Conservation (phyloP, 2,113 vertebrate genomes). For the Oryzias melastigma region DNA sequence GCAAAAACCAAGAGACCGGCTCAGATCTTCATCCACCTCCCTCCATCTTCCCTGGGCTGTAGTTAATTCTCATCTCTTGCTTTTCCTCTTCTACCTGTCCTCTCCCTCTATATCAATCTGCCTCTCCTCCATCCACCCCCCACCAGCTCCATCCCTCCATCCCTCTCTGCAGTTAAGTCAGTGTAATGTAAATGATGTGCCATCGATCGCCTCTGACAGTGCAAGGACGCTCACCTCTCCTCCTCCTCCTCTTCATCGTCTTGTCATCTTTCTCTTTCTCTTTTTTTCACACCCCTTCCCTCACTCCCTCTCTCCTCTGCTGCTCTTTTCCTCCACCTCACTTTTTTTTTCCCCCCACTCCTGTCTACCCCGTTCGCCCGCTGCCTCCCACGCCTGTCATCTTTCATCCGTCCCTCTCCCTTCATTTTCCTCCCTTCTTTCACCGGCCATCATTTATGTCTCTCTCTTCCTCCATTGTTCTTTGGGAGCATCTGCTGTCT, state of each 20-base stretch:
- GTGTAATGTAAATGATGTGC: constrained; percentile 78
- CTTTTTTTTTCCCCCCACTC: constrained; percentile 40
- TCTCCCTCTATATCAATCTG: constrained; percentile 41
- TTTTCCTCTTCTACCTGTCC: constrained; percentile 40
- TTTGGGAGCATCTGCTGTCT: constrained; percentile 58
- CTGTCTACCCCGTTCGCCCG: constrained; percentile 31
- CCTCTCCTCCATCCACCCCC: constrained; percentile 13
- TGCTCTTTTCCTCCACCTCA: constrained; percentile 38
- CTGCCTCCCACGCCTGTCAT: constrained; percentile 64
- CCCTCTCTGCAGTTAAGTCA: constrained; percentile 70
- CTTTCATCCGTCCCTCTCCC: constrained; percentile 61
- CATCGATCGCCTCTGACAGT: constrained; percentile 77
- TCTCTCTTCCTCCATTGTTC: constrained; percentile 64
- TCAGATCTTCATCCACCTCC: constrained; percentile 26
- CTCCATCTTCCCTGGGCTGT: constrained; percentile 39
- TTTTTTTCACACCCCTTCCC: constrained; percentile 36
- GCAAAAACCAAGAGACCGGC: constrained; percentile 12
- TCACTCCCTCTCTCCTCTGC: constrained; percentile 22
- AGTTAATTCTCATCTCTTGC: constrained; percentile 56
- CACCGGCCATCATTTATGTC: constrained; percentile 60
- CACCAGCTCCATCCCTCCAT: constrained; percentile 6
- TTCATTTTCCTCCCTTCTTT: constrained; percentile 51
- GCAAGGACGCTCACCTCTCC: constrained; percentile 76
- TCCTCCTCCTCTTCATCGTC: constrained; percentile 60
- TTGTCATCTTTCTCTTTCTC: constrained; percentile 55